Evolutionary conservation across 2,113 vertebrate genomes (phyloP).

Genomic region (Merops nubicus): DNA sequence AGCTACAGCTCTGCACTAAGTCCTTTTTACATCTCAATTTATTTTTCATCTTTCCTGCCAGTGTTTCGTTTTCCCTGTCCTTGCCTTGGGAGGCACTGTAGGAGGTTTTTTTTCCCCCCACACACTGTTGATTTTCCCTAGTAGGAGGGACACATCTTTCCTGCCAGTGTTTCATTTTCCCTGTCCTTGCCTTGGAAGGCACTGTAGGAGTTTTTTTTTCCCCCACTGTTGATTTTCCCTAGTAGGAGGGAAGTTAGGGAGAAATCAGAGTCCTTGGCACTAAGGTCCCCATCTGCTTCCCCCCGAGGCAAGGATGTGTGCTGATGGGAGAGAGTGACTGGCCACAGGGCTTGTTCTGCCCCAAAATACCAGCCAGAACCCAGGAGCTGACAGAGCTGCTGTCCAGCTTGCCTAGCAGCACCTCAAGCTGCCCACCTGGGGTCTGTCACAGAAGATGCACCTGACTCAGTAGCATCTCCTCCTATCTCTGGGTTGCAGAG

Average conservation of each 20-base stretch:
- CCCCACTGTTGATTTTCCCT: neutral
- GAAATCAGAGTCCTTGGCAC: neutral
- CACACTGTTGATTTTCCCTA: too few relatives aligned
- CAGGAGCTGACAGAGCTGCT: neutral
- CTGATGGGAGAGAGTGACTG: neutral
- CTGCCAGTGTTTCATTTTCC: too few relatives aligned
- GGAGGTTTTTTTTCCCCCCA: too few relatives aligned
- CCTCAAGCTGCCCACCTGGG: rapidly evolving
- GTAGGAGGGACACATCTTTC: too few relatives aligned
- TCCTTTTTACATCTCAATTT: neutral
- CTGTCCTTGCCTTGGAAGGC: too few relatives aligned
- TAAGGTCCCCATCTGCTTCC: neutral
- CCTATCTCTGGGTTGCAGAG: neutral
- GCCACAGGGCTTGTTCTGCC: neutral
- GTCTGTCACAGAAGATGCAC: neutral
- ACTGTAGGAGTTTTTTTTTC: neutral
- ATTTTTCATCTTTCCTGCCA: neutral
- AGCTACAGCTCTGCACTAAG: neutral
- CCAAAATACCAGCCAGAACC: neutral
- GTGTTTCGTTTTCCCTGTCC: neutral
- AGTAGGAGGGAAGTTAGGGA: neutral
- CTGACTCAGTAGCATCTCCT: too few relatives aligned
- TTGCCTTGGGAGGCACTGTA: neutral
- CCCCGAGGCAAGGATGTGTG: neutral
- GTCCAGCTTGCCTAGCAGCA: neutral